A percentile compares a stretch with the other conserved stretches of the same genome.
Conservation (phyloP, 2,797 vertebrate genomes). For the Brachymystax lenok region DNA sequence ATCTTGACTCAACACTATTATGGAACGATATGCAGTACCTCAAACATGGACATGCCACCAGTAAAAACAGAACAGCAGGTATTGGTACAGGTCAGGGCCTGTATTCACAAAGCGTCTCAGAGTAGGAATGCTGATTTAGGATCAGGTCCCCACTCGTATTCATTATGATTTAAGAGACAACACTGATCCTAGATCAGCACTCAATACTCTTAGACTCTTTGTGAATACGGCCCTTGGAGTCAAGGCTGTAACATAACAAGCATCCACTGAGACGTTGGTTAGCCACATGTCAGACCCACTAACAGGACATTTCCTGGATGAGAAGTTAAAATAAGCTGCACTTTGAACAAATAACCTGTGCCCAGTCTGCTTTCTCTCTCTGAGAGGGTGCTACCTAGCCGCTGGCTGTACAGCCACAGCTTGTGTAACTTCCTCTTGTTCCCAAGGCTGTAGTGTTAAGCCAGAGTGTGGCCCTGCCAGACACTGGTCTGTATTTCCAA, state of each 20-base stretch:
- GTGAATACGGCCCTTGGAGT: too few species aligned
- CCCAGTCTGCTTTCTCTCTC: slow-evolving; percentile 5
- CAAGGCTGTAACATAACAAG: not conserved
- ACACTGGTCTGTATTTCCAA: not conserved
- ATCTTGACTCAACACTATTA: not conserved
- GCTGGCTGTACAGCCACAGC: not conserved
- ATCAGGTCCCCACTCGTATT: not conserved
- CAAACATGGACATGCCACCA: not conserved
- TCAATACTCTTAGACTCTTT: not conserved
- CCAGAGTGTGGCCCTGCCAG: not conserved
- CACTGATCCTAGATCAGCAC: not conserved
- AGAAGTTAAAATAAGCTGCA: not conserved
- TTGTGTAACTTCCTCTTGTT: not conserved
- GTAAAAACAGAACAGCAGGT: slow-evolving; percentile 1
- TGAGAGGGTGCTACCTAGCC: not conserved
- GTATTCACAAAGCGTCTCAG: not conserved
- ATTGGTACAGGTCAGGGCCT: not conserved
- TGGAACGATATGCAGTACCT: not conserved
- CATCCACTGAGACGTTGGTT: not conserved
- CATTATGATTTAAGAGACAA: not conserved
- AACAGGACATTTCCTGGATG: not conserved
- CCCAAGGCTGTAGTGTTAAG: not conserved
- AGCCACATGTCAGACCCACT: not conserved
- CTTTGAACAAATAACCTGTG: not conserved
- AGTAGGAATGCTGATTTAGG: not conserved